Conservation (phyloP, 2,888 invertebrate genomes). For the Epistrophe grossulariae region DNA sequence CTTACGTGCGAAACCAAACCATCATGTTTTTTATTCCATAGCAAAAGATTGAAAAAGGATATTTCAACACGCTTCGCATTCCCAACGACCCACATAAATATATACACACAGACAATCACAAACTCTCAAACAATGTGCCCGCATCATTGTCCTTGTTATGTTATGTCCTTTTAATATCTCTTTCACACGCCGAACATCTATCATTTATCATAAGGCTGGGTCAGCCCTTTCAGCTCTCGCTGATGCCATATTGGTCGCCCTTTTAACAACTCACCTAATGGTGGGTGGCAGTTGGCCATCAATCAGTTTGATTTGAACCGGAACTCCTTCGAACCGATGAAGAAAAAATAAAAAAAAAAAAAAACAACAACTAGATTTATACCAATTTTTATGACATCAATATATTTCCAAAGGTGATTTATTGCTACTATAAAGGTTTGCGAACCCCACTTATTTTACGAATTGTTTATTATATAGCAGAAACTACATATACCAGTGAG, state of each 20-base stretch:
- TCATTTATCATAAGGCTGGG: constrained; percentile 68
- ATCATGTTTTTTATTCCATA: constrained; percentile 11
- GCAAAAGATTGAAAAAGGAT: constrained; percentile 61
- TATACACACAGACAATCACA: not conserved
- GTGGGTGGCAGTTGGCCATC: constrained; percentile 68
- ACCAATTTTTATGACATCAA: constrained; percentile 76
- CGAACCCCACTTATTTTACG: constrained; percentile 13
- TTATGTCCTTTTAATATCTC: constrained; percentile 74
- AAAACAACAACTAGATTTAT: constrained; percentile 71
- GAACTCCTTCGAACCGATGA: constrained; percentile 65
- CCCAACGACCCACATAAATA: constrained; percentile 41
- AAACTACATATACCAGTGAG: not conserved
- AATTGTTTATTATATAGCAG: not conserved
- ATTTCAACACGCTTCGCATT: constrained; percentile 63
- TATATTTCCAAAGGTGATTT: constrained; percentile 73
- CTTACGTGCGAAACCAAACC: constrained; percentile 58
- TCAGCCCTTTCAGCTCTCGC: constrained; percentile 27
- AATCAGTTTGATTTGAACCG: constrained; percentile 73
- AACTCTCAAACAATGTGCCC: constrained; percentile 7
- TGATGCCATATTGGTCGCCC: constrained; percentile 13
- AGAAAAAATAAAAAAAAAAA: constrained; percentile 15
- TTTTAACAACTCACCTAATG: constrained; percentile 60
- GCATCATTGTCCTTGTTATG: constrained; percentile 65
- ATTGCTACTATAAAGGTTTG: constrained; percentile 58
- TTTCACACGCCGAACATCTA: constrained; percentile 71